Base-by-base conservation (phyloP, 2,888 invertebrate species). In the Andrena chrysosceles region DNA sequence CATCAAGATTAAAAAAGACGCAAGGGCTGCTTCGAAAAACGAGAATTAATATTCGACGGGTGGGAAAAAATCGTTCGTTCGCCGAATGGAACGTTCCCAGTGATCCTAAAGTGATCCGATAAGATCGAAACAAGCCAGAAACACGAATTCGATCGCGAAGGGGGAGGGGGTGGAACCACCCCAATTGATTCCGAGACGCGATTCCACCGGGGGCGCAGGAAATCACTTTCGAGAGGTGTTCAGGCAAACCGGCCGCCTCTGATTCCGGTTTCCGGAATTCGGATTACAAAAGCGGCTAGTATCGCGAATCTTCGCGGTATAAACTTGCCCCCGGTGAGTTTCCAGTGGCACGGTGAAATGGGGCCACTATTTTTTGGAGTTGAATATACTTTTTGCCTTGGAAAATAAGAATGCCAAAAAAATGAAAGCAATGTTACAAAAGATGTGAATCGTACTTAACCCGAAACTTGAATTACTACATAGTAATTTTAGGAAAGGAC, bases 101-200 rank as follows among this genome's bases (percentile, higher is more conserved):
- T 10, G 62, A 62, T 67, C 49, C 42, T 59, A 13, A 26, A 63
- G 60, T 64, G 76, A 83, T 69, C 69, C 48, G 83, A 73, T 72
- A 81, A 77, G 77, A 83, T 83, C 73, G 77, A 77, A 72, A 73
- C 77, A 70, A 72, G 76, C 60, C 80, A 73, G 66, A 23, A 33
- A 69, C 68, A 82, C 69, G 69, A 83, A 70, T 73, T 68, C 72
- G 56, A 74, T 74, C 48, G 52, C 68, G 69, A 74, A 54, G 68
- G 63, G 23, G 68, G 67, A n/a, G 63, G 23, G 68, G 67, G 7
- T 60, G 59, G 59, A 26, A 68, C 31, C 60, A 29, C 16, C 42
- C 62, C 64, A 74, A 73, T 83, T 83, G 83, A 60, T 83, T 70
- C 42, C 70, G 60, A 56, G 72, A 67, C 60, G 60, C 54, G 66